phyloP scores from a whole-genome alignment of 1,140 invertebrate species.

The Copidosoma floridanum region DNA sequence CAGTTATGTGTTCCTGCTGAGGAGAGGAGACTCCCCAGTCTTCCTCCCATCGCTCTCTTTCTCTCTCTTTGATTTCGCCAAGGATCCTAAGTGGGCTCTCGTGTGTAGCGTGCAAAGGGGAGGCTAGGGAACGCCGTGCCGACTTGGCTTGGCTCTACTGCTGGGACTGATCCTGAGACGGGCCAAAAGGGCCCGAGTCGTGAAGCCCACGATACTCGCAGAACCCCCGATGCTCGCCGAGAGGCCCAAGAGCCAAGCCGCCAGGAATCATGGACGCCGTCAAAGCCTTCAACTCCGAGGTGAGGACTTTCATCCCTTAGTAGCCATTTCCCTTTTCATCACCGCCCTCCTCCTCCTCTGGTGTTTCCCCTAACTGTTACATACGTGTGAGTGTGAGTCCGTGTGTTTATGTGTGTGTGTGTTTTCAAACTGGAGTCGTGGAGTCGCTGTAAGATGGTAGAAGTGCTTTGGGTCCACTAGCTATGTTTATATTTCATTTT shows the following conservation, averaged over 20 bases:
- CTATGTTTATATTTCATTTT: no score
- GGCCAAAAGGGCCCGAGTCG: not conserved
- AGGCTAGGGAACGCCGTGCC: not conserved
- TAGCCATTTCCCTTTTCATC: no score
- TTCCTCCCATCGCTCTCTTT: not conserved
- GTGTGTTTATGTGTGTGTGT: no score
- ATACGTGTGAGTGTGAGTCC: no score
- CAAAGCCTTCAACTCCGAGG: conserved; percentile 68
- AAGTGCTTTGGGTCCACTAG: no score
- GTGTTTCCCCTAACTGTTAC: conserved; percentile 1
- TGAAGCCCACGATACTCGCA: no score
- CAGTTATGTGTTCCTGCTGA: no score
- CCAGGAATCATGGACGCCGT: conserved; percentile 60
- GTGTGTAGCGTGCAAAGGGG: no score
- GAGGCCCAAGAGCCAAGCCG: no score
- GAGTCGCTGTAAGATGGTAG: no score
- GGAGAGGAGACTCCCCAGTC: no score
- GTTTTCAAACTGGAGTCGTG: no score
- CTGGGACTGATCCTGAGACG: not conserved
- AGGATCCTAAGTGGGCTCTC: not conserved
- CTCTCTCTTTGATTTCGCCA: not conserved
- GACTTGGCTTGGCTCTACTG: not conserved
- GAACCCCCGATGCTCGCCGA: conserved; percentile 20
- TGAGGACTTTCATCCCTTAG: conserved; percentile 42
- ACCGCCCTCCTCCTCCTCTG: not conserved